Conservation (phyloP, 2,888 invertebrate species). For the Iphiclides podalirius region DNA sequence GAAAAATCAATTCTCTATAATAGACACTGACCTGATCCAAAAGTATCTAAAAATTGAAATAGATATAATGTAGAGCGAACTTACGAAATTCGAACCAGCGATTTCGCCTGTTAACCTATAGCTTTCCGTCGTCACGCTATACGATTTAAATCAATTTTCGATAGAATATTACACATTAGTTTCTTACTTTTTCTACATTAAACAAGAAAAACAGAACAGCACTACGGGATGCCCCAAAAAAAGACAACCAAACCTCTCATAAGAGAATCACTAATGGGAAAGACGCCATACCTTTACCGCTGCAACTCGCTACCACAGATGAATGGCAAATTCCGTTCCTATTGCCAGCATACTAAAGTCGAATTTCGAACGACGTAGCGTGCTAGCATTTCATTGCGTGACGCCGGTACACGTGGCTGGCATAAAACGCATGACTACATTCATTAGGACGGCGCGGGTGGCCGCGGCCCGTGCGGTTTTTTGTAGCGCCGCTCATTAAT, state of each 20-base stretch:
- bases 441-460: constrained; percentile 38
- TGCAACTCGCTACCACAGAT: neutral
- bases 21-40: too few species aligned
- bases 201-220: too few species aligned
- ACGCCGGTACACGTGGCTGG: constrained; percentile 18
- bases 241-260: constrained; percentile 12
- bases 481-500: constrained; percentile 45
- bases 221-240: too few species aligned
- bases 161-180: too few species aligned
- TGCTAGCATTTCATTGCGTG: neutral
- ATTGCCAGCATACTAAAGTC: constrained; percentile 20
- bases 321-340: constrained; percentile 24
- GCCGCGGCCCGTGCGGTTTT: constrained; percentile 40
- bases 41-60: too few species aligned
- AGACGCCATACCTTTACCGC: constrained; percentile 13
- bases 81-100: too few species aligned
- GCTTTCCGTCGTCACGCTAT: too few species aligned
- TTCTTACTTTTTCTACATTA: too few species aligned
- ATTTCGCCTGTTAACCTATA: too few species aligned
- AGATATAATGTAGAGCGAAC: too few species aligned
- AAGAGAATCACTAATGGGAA: constrained; percentile 22
- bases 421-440: constrained; percentile 45
- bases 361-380: constrained; percentile 29
- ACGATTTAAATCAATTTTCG: too few species aligned
- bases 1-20: too few species aligned